Evolutionary conservation across 1,140 invertebrate species (phyloP), one percentile per base, ranked within the genome.

Genomic region (Ectropis grisescens): DNA sequence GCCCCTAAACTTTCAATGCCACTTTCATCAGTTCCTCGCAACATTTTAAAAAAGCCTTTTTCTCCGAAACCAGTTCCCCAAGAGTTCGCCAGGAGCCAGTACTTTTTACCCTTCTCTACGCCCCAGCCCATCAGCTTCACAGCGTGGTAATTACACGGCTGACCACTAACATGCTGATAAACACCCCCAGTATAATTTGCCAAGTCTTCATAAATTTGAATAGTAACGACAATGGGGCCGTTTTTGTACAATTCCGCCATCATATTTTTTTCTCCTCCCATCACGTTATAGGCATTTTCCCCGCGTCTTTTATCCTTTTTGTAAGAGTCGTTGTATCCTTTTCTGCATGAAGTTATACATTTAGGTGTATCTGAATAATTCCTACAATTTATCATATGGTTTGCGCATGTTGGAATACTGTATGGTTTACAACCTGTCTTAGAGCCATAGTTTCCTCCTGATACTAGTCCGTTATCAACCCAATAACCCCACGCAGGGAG

Each of bases 51-150:
- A 56, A 85, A 90, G 8, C 94, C 93, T 65, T 87, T 80, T 58
- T 89, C 84, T 22, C 88, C 93, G 94, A 94, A 96, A 57, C 94
- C 91, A 9, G 81, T 81, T 68, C 95, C 95, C 94, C 94, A 96
- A 0, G 92, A 94, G 79, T 96, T 96, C 27, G 91, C 93, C 39
- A 93, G 84, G 0, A 93, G 80, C 94, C 94, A 96, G 58, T 95
- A 97, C 5, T 89, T 88, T 9, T 83, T 84, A 0, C 85, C 85
- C 37, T 89, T 84, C 58, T 94, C 92, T 2, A 86, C 85, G 9
- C 93, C 93, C 90, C 91, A 95, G 11, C 94, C 94, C 1, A 96
- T 68, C 10, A 96, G 89, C 56, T 89, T 89, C 13, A 96, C 89
- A 13, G 94, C 94, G 79, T 96, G 94, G 10, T 10, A 6, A 2